phyloP scores from a whole-genome alignment of 1,140 invertebrate genomes.

The Dinoponera quadriceps region DNA sequence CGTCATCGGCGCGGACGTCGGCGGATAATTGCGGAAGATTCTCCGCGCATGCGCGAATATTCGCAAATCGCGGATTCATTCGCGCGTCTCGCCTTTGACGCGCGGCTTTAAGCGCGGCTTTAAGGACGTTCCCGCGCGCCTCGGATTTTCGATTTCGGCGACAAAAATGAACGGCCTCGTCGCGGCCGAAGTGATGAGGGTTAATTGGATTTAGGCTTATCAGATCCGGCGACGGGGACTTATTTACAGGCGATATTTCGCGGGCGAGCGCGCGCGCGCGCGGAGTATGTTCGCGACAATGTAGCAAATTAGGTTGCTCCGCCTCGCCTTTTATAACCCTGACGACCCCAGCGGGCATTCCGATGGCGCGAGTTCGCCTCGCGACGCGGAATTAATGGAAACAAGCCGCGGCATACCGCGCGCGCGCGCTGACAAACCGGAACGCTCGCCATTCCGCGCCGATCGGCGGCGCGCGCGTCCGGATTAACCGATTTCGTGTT shows the following conservation, averaged over 20 bases:
- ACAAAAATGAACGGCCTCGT: conserved; percentile 37
- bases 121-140: background rate
- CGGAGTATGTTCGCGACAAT: conserved; percentile 53
- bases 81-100: background rate
- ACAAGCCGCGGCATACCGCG: conserved; percentile 78
- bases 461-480: conserved; percentile 53
- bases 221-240: conserved; percentile 35
- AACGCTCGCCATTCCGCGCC: conserved; percentile 71
- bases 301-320: conserved; percentile 67
- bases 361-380: conserved; percentile 57
- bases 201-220: conserved; percentile 66
- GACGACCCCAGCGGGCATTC: conserved; percentile 57
- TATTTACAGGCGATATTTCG: conserved; percentile 51
- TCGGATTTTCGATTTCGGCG: conserved; percentile 15
- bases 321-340: conserved; percentile 53
- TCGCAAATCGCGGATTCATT: background rate
- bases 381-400: conserved; percentile 84
- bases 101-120: conserved; percentile 5
- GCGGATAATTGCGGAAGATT: background rate
- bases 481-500: conserved; percentile 54
- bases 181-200: conserved; percentile 34
- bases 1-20: background rate
- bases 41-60: background rate
- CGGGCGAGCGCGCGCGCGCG: conserved; percentile 37
- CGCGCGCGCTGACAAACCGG: conserved; percentile 80